Evolutionary conservation across 1,140 invertebrate genomes (phyloP).

Genomic region (Nymphalis io): DNA sequence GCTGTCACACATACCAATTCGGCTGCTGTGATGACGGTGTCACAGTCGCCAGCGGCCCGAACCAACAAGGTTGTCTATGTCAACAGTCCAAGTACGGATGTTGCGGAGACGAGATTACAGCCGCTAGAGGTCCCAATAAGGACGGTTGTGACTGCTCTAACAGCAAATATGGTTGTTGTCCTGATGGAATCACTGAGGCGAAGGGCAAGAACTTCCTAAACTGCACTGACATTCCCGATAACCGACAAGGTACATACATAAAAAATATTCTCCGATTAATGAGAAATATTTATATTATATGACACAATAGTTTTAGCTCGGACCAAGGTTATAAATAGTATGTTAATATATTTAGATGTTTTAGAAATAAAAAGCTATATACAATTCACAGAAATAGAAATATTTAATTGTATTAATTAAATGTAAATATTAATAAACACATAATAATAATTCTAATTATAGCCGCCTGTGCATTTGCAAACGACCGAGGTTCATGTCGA

Average conservation of each 20-base stretch:
- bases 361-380: too few relatives aligned
- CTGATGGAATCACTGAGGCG: constrained; percentile 90
- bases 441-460: constrained; percentile 26
- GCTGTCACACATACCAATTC: constrained; percentile 93
- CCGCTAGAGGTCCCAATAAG: constrained; percentile 85
- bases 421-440: too few relatives aligned
- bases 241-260: constrained; percentile 82
- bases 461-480: constrained; percentile 87
- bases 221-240: constrained; percentile 86
- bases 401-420: too few relatives aligned
- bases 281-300: too few relatives aligned
- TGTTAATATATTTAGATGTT: too few relatives aligned
- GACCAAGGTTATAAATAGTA: not conserved
- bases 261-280: not conserved
- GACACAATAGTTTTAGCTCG: not conserved
- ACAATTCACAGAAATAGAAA: too few relatives aligned
- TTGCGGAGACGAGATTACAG: constrained; percentile 91
- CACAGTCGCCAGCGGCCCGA: constrained; percentile 88
- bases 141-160: constrained; percentile 90
- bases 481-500: constrained; percentile 89
- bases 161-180: constrained; percentile 92
- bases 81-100: constrained; percentile 90
- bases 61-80: constrained; percentile 90
- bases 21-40: constrained; percentile 96
- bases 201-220: constrained; percentile 91